Base-by-base conservation (phyloP, 53 echinoderm and acorn worm genomes). In the Mesocentrotus franciscanus region DNA sequence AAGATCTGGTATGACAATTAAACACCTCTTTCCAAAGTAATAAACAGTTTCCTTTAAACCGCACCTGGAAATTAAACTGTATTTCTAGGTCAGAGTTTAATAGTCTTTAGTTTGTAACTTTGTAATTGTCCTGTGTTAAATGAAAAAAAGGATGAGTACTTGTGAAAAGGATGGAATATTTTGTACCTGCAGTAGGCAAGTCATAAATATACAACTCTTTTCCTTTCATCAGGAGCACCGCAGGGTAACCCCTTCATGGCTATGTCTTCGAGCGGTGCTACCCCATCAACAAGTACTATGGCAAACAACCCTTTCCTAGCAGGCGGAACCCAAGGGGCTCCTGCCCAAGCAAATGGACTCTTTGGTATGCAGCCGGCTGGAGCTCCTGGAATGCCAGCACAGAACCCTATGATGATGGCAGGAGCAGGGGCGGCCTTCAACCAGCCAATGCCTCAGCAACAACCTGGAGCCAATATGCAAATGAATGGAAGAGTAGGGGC, bases 221-320 rank as follows among this genome's bases (percentile, higher is more conserved):
- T 56, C 8, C 14, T 39, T 92, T 22, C 36, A 16, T 5, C 36
- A 66, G 71, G 13, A 62, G 33, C 70, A 24, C 74, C 81, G 12
- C 94, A 94, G 62, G 84, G 94, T 61, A 94, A 94, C 62, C 94
- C 94, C 61, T 94, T 94, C 84, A 94, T 94, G 94, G 81, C 81
- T 49, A 93, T 93, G 76, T 75, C 92, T 71, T 92, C 93, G 35
- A 61, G 81, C 61, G 83, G 94, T 84, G 96, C 92, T 71, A 85
- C 95, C 71, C 34, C 81, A 68, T 17, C 95, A 92, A 92, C 81
- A 92, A 95, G 96, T 66, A 95, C 84, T 85, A 91, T 96, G 96
- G 94, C 85, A 94, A 61, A 61, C 35, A 94, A 94, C 61, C 94
- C 94, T 24, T 94, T 94, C 85, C 84, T 94, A 95, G 93, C 57